These are phyloP conservation scores for Orientallactaga sibirica DNA, from an alignment of 2,797 vertebrate species.

Conservation along the genomic window DNA sequence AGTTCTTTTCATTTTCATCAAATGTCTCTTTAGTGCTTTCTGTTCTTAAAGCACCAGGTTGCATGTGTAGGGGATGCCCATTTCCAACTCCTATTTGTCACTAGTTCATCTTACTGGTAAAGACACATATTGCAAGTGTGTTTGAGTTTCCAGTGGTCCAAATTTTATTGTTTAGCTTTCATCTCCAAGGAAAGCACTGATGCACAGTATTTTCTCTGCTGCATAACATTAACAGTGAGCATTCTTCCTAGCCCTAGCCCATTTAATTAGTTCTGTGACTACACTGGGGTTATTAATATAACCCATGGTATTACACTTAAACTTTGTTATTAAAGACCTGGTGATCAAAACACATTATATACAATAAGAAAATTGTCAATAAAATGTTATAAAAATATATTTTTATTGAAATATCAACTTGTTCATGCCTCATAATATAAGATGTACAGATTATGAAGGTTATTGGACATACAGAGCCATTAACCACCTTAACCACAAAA, in stretches of 20 bases:
- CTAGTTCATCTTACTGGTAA: too few relatives aligned
- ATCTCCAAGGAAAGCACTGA: background rate
- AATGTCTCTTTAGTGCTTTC: background rate
- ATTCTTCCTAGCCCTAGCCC: background rate
- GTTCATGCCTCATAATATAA: background rate
- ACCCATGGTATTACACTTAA: background rate
- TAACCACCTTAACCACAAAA: background rate
- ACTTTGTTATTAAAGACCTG: background rate
- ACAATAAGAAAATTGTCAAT: too few relatives aligned
- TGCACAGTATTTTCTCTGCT: background rate
- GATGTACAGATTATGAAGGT: background rate
- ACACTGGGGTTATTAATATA: background rate
- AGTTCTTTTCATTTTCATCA: background rate
- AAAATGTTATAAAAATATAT: background rate
- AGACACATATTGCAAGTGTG: too few relatives aligned
- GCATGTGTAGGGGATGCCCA: background rate
- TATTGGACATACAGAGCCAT: background rate
- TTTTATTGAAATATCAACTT: background rate
- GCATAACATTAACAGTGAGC: background rate
- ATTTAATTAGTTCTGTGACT: background rate
- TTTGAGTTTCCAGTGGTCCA: background rate
- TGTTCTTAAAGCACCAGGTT: background rate
- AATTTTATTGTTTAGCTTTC: background rate
- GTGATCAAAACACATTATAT: too few relatives aligned
- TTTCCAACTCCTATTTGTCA: background rate